Base-by-base conservation (phyloP, 1,140 invertebrate genomes). In the Eulimnadia texana region DNA sequence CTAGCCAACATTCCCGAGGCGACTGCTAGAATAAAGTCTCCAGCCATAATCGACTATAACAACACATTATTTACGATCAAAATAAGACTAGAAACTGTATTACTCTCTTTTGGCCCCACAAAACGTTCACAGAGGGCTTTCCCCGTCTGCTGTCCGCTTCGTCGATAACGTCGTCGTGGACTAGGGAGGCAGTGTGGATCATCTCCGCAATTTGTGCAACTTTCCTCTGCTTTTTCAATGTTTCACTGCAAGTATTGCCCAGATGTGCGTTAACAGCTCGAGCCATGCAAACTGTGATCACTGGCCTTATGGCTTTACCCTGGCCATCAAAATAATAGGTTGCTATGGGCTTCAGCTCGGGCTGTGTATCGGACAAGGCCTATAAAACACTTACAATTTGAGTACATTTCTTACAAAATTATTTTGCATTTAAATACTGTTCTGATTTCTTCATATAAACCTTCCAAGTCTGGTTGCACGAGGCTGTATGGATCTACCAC, bases 81-180 rank as follows among this genome's bases (percentile, higher is more conserved):
- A 25, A 11, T 56, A 24, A 24, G 20, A 9, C 0, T 10, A 10
- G 27, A 56, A 56, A 56, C 27, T 1, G n/a, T 56, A 29, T n/a
- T 76, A 96, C 93, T 83, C 94, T 93, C 76, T 90, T 91, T 73
- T 97, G 91, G 69, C 93, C 96, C 90, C 92, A 99, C 53, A 93
- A 75, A 63, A 84, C 84, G 76, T 97, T 96, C 56, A 94, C 90
- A 66, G 90, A 95, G 54, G 92, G 87, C 74, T 96, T 98, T 25
- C 94, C 94, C 68, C 97, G 82, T 62, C 97, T 78, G 69, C 88
- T 89, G 72, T 96, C 86, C 19, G 95, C 88, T 68, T 88, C 86
- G 76, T 99, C 97, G 71, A 99, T 96, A 66, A 99, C 94, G 79
- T 99, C 97, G 77, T 99, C 97, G 77, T 99, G 97, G 58, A 99